A percentile compares a stretch with the other conserved stretches of the same genome.
Evolutionary conservation across 1,140 invertebrate genomes (phyloP).

Genomic region (Drosophila nannoptera): DNA sequence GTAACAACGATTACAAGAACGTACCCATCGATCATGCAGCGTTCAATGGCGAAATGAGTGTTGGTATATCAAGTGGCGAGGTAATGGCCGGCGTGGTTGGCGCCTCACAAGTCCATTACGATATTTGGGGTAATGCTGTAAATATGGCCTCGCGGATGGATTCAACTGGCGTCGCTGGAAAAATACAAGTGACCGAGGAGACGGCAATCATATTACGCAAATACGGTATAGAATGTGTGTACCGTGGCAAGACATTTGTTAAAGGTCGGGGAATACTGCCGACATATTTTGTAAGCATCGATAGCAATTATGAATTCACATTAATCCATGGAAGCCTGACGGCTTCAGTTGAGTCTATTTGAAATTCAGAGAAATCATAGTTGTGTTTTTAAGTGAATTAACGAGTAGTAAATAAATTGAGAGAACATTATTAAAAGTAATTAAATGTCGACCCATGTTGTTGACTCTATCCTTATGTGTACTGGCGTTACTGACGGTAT

Average conservation of each 20-base stretch:
- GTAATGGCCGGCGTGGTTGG: slow-evolving; percentile 95
- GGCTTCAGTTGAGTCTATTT: background rate
- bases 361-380: background rate
- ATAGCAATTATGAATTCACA: slow-evolving; percentile 13
- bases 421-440: too few species aligned
- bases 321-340: background rate
- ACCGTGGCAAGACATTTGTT: slow-evolving; percentile 35
- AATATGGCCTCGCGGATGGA: slow-evolving; percentile 97
- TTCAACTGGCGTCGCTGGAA: slow-evolving; percentile 86
- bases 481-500: too few species aligned
- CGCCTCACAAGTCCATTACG: slow-evolving; percentile 88
- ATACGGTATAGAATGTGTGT: slow-evolving; percentile 33
- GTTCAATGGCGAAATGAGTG: slow-evolving; percentile 21
- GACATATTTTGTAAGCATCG: slow-evolving; percentile 30
- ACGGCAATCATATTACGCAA: slow-evolving; percentile 84
- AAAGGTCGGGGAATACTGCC: slow-evolving; percentile 33
- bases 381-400: too few species aligned
- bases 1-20: slow-evolving; percentile 29
- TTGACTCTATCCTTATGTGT: too few species aligned
- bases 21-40: slow-evolving; percentile 1
- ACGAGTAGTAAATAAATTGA: too few species aligned
- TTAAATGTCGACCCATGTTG: too few species aligned
- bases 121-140: slow-evolving; percentile 96
- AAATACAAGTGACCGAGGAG: slow-evolving; percentile 88
- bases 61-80: slow-evolving; percentile 89